Base-by-base conservation (phyloP, 2,888 invertebrate genomes). In the Eupithecia insigniata region DNA sequence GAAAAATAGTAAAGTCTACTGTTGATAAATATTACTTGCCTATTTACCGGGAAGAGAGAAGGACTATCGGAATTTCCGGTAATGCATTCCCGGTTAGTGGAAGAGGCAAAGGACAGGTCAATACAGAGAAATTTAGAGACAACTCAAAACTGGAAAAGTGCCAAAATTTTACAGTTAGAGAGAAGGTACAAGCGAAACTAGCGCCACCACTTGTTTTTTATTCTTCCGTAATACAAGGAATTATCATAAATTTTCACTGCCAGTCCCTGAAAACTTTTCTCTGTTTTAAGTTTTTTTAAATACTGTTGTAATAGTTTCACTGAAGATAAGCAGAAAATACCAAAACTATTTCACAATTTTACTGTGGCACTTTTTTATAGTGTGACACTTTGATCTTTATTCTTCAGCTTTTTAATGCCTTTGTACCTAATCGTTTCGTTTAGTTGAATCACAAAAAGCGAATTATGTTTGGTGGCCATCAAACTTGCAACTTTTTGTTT, bases 21-120 rank as follows among this genome's bases (percentile, higher is more conserved):
- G 55, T 71, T 69, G 66, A 66, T 67, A 69, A 69, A 64, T 71
- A 70, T 70, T 75, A 75, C 72, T 75, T 73, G 72, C 72, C 72
- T 73, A 75, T 72, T 43, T 72, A 75, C 32, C 67, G 72, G 70
- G 72, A 75, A 70, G 67, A 62, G 72, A 75, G 75, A 73, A 72
- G 75, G 72, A 60, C 75, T 73, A 72, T 75, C 72, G 71, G 67
- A 64, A 72, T 72, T 72, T 72, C 36, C 75, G 66, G 70, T 73
- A 72, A 75, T 66, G 72, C 72, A 74, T 74, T 74, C 74, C 74
- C 74, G 74, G 74, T 74, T 67, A 69, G 74, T 71, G 71, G 66
- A 70, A 70, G 70, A 74, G 70, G 72, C 51, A 76, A 74, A 76
- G 71, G 68, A 76, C 67, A 70, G 65, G 68, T 75, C 66, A 73